Evolutionary conservation across 2,113 vertebrate genomes (phyloP).

Genomic region (Eulemur macaco): DNA sequence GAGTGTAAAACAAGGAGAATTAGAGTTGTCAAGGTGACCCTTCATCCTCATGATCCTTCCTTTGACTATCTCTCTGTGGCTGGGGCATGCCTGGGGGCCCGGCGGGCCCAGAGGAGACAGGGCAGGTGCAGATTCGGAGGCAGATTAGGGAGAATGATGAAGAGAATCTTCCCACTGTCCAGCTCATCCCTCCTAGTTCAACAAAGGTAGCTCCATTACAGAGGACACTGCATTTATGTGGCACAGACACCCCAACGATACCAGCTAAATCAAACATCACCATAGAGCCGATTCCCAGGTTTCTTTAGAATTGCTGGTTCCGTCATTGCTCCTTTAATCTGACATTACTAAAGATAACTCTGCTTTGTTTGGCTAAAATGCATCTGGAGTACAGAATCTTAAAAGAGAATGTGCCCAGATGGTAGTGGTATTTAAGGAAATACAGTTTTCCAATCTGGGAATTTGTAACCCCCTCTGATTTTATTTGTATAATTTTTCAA

Average conservation of each 20-base stretch:
- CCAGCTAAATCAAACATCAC: background rate
- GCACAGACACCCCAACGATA: background rate
- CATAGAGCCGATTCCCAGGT: background rate
- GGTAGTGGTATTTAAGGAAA: constrained; percentile 73
- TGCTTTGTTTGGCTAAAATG: constrained; percentile 66
- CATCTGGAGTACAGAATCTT: constrained; percentile 70
- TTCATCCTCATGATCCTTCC: background rate
- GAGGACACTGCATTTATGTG: background rate
- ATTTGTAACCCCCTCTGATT: constrained; percentile 58
- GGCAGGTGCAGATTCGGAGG: background rate
- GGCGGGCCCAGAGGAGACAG: accelerated
- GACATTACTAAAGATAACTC: constrained; percentile 70
- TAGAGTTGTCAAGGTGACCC: background rate
- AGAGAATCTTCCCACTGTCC: background rate
- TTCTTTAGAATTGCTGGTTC: background rate
- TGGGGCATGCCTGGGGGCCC: background rate
- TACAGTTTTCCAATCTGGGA: constrained; percentile 57
- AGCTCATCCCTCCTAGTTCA: background rate
- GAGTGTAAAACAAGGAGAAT: background rate
- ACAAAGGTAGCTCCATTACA: background rate
- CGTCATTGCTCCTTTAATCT: constrained; percentile 42
- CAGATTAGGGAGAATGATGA: too few relatives aligned
- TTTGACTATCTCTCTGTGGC: background rate
- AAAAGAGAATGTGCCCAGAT: constrained; percentile 61
- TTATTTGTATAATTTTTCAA: constrained; percentile 46